Base-by-base conservation (phyloP, 2,797 vertebrate species). In the Netta rufina region DNA sequence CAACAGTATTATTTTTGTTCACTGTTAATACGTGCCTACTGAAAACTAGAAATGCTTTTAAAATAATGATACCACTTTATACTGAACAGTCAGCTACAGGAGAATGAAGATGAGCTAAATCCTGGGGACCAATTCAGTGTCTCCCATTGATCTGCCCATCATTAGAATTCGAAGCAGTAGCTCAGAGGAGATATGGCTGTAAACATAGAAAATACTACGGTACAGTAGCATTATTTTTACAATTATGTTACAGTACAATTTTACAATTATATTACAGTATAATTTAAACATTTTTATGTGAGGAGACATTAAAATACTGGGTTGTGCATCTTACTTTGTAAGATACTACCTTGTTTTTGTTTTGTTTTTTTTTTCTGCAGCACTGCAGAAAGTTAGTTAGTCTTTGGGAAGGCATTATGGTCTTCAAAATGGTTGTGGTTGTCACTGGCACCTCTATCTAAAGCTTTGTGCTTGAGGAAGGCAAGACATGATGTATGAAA, bases 11-110 rank as follows among this genome's bases (percentile, higher is more conserved):
- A 11, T 92, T 95, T 93, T 51, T 20, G 36, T 83, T 90, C 61
- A 30, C 33, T 85, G n/a, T 56, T 95, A 91, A 39, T 47, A 67
- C 65, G 80, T 94, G 49, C 77, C 77, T 74, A 8, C 85, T 74
- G 88, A 16, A 96, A 94, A 57, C 51, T 33, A 84, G 78, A 54
- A 93, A 86, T 73, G 70, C 58, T 87, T 92, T 92, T 79, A 83
- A 93, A 83, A 27, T 62, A 41, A 79, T 30, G 39, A 13, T 54
- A 72, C 77, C 78, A 54, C 25, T 27, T 53, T 53, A 53, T 38
- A 60, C 24, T 56, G 43, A 94, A 13, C 49, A 13, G 67, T 24
- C 70, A 36, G 90, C 56, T 93, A 79, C 38, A 56, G 51, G 6
- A 38, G 20, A 65, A n/a, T 28, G 54, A 83, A 54, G 69, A 45